Base-by-base conservation (phyloP, 1,140 invertebrate species). In the Sinella curviseta region DNA sequence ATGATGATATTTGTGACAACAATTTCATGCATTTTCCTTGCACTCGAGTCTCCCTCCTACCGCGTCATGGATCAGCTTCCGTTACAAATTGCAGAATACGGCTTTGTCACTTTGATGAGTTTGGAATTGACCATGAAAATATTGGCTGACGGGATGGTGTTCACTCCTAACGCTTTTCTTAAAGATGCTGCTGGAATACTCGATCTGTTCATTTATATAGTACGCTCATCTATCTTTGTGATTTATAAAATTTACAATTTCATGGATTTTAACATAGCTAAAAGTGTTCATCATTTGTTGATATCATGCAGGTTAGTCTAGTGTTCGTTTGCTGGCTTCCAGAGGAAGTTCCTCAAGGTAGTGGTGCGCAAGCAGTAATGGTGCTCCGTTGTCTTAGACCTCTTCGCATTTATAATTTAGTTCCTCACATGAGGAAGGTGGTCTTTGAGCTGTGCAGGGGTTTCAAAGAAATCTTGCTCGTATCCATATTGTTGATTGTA, bases 341-440 rank as follows among this genome's bases (percentile, higher is more conserved):
- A 39, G 88, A 91, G 83, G 91, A 92, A 80, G 96, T 99, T 65
- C 93, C 94, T 76, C 94, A 95, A 17, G 96, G 96, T 87, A 98
- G 97, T 20, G 90, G 92, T 12, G 95, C 95, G 20, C 97, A 99
- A 87, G 89, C 98, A 55, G 87, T 99, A 20, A 97, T 99, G 95
- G 96, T 99, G 78, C 89, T 99, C 79, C 91, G 98, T 33, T 99
- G 98, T 88, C 92, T 99, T 36, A 90, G 98, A 20, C 98, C 98
- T 1, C 88, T 99, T 36, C 87, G 98, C 80, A 99, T 99, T 82
- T 99, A 99, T 86, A 98, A 96, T 20, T 89, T 99, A 36, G 97
- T 99, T 20, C 98, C 98, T 77, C 98, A 99, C 86, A 99, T 99
- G 97, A 90, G 97, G 82, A 97, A 98, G 90, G 98, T 99, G 30